phyloP scores from a whole-genome alignment of 2,113 vertebrate genomes.

The Euleptes europaea region DNA sequence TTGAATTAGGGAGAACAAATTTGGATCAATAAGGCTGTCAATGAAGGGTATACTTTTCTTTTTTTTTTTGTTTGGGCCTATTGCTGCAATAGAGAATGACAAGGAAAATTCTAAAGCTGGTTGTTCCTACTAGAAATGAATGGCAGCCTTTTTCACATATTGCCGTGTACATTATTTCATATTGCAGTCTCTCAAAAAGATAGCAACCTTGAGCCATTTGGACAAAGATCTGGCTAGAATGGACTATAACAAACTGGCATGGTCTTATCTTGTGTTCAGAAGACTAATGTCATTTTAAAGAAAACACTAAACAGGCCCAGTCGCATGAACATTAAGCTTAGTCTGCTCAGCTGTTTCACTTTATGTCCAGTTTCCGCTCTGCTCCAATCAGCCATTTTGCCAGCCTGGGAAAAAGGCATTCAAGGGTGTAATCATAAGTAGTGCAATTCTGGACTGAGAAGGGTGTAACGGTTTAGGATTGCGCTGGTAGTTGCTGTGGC shows the following conservation, averaged over 20 bases:
- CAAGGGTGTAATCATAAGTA: no score
- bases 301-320: neutral
- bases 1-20: neutral
- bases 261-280: neutral
- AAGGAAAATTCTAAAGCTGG: neutral
- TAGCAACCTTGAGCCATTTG: neutral
- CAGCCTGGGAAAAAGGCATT: no score
- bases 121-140: neutral
- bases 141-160: neutral
- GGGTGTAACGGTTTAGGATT: no score
- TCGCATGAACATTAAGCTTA: neutral
- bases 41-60: neutral
- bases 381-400: neutral
- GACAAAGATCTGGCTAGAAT: neutral
- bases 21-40: neutral
- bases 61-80: neutral
- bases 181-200: neutral
- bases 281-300: neutral
- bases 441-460: no score
- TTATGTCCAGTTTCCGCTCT: neutral
- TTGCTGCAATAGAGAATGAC: neutral
- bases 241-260: neutral
- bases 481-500: neutral
- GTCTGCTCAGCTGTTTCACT: neutral
- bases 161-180: neutral